Percentiles rank a stretch among this genome's conserved stretches.
These are phyloP conservation scores for Clarias macrocephalus DNA, from an alignment of 2,113 vertebrate species.

Conservation along the genomic window DNA sequence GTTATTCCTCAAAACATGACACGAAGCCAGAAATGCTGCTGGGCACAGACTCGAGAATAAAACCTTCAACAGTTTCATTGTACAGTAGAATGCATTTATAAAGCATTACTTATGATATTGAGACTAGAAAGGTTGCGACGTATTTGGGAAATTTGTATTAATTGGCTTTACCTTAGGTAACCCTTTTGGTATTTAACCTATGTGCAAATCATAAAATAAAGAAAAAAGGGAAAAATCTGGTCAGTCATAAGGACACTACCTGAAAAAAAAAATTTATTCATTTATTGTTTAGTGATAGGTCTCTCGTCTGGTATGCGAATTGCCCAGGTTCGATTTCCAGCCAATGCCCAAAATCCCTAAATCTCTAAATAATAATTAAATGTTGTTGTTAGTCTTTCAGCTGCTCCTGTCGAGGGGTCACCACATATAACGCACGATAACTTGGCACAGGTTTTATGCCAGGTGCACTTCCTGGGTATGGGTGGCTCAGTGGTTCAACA, in stretches of 20 bases:
- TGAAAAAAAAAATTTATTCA: neutral
- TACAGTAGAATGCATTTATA: neutral
- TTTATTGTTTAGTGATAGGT: too few species aligned
- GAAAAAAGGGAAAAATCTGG: neutral
- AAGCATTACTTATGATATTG: neutral
- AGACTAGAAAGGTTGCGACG: neutral
- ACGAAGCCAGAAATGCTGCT: slow-evolving; percentile 1
- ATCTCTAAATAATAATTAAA: too few species aligned
- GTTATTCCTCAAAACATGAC: neutral
- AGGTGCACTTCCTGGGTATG: too few species aligned
- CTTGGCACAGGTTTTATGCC: too few species aligned
- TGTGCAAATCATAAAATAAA: neutral
- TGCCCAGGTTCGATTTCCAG: too few species aligned
- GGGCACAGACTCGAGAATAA: neutral
- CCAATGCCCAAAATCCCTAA: too few species aligned
- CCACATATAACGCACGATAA: too few species aligned
- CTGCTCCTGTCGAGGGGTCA: too few species aligned
- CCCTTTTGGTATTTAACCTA: neutral
- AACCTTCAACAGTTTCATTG: neutral
- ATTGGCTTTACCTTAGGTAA: neutral
- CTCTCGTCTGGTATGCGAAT: too few species aligned
- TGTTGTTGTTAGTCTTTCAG: too few species aligned
- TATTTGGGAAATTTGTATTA: neutral
- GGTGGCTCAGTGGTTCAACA: too few species aligned
- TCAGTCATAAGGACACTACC: neutral